Percentiles rank a stretch among this genome's conserved stretches.
phyloP scores from a whole-genome alignment of 2,113 vertebrate species.

The Chloebia gouldiae region DNA sequence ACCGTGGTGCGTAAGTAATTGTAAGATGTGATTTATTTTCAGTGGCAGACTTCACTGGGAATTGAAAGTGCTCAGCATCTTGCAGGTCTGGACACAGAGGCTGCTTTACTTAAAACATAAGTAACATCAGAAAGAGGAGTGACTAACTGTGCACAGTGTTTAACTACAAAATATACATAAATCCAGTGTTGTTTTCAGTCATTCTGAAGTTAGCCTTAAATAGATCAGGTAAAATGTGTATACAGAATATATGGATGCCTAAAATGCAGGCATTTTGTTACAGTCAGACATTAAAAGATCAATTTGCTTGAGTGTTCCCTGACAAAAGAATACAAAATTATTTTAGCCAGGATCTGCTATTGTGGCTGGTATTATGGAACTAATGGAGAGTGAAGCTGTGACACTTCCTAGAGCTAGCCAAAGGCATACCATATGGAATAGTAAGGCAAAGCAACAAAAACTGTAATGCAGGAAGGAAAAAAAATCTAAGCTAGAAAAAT shows the following conservation, averaged over 20 bases:
- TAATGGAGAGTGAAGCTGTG: not conserved
- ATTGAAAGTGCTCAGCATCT: not conserved
- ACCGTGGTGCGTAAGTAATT: not conserved
- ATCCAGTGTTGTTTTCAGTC: not conserved
- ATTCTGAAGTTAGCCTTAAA: not conserved
- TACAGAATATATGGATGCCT: not conserved
- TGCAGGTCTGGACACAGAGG: not conserved
- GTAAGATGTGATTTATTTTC: not conserved
- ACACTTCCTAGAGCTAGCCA: slow-evolving; percentile 17
- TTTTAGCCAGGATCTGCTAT: not conserved
- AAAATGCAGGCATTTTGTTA: not conserved
- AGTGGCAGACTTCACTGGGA: not conserved
- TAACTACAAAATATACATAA: not conserved
- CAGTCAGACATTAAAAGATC: not conserved
- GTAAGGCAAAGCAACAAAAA: not conserved
- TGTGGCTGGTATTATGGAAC: not conserved
- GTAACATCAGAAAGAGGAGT: not conserved
- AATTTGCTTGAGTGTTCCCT: not conserved
- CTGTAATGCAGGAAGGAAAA: not conserved
- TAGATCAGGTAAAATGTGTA: fast-evolving
- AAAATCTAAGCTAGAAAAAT: not conserved
- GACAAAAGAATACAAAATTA: not conserved
- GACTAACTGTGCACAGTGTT: not conserved
- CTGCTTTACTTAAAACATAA: not conserved
- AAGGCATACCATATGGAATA: slow-evolving; percentile 17